Base-by-base conservation (phyloP, 92 coral and sea anemone species). In the Montipora capitata region DNA sequence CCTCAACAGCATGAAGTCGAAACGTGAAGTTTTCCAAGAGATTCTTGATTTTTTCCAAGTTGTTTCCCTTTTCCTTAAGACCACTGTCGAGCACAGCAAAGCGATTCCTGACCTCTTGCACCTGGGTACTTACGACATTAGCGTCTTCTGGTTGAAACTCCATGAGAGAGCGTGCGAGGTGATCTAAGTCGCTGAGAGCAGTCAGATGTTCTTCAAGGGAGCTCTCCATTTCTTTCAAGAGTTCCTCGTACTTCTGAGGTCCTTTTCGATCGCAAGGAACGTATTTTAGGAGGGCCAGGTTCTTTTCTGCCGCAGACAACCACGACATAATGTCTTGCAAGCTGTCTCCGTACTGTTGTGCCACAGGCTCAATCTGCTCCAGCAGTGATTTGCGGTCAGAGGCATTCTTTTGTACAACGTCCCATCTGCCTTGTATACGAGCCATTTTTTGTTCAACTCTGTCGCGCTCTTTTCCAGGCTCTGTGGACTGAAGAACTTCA, bases 401-500 rank as follows among this genome's bases (percentile, higher is more conserved):
- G 61, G 94, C 79, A 16, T 81, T 85, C 74, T 93, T 90, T 81
- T 85, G 94, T 35, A 97, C 83, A 42, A 77, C 88, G 9, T 96
- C 94, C 99, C 99, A 97, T 27, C 95, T 81, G 65, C 82, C 83
- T 56, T 97, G 82, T 14, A 97, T 91, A 38, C 85, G 89, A 38
- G 76, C 84, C 85, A 97, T 86, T 68, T 89, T 92, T 20, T 90
- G 95, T 59, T 92, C 95, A 48, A 97, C 97, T 3, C 94, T 90
- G 38, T 95, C 97, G 40, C 97, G 97, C 75, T 95, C 98, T 79
- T 93, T 91, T 38, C 98, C 94, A 8, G 96, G 91, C 67, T 94
- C 93, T 39, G 95, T 43, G 8, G 92, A 86, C 17, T 87, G 74
- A 11, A 97, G 79, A 72, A 97, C 84, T 58, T 92, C 90, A 59